phyloP scores from a whole-genome alignment of 2,888 invertebrate genomes.

The Diarsia dahlii region DNA sequence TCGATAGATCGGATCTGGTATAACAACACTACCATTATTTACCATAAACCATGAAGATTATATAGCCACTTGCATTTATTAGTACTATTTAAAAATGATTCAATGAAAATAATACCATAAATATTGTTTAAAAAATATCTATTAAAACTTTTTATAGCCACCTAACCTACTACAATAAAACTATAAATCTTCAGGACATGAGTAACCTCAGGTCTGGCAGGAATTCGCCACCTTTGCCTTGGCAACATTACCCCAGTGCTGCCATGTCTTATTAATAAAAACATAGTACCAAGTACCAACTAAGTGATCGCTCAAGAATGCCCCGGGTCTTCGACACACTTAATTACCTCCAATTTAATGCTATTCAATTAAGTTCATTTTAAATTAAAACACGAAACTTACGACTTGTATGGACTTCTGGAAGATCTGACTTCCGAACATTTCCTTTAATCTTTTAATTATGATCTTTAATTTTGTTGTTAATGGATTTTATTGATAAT shows the following conservation, averaged over 20 bases:
- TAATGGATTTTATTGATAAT: constrained; percentile 1
- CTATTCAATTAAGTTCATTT: constrained; percentile 37
- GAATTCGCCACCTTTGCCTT: constrained; percentile 50
- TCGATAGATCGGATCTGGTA: neutral
- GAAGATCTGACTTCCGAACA: constrained; percentile 7
- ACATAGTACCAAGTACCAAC: constrained; percentile 15
- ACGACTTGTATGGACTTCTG: constrained; percentile 2
- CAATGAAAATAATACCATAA: neutral
- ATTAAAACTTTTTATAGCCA: constrained; percentile 8
- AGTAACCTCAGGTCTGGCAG: constrained; percentile 18
- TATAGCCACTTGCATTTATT: neutral
- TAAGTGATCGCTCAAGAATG: constrained; percentile 40
- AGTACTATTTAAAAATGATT: neutral
- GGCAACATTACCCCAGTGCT: constrained; percentile 38
- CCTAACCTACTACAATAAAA: too few species aligned
- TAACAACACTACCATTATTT: neutral
- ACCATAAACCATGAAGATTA: neutral
- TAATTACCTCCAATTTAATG: constrained; percentile 34
- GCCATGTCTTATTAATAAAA: constrained; percentile 50
- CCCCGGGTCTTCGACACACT: constrained; percentile 25
- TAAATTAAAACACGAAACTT: constrained; percentile 22
- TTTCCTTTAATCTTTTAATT: constrained; percentile 44
- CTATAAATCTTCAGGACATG: constrained; percentile 14
- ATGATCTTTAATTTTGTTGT: constrained; percentile 30
- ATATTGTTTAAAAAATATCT: neutral